Conservation (phyloP, 2,888 invertebrate genomes). For the Drosophila paracracens region DNA sequence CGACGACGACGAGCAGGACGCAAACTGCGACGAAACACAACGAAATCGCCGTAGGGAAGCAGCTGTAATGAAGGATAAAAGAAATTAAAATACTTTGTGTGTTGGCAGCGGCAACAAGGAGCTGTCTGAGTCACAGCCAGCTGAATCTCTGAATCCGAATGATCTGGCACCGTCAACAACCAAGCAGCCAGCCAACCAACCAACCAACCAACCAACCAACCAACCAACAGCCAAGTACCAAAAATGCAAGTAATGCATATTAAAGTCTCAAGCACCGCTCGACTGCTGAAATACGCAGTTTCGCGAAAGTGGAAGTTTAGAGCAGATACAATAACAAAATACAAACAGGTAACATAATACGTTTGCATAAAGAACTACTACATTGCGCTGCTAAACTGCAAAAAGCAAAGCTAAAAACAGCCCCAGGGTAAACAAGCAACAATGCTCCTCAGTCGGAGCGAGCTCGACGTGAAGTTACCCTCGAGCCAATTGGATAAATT, state of each 20-base stretch:
- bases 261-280: slow-evolving; percentile 53
- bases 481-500: background rate
- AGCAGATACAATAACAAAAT: slow-evolving; percentile 46
- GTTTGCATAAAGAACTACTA: slow-evolving; percentile 9
- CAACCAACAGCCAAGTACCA: slow-evolving; percentile 7
- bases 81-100: slow-evolving; percentile 76
- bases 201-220: background rate
- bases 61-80: slow-evolving; percentile 79
- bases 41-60: slow-evolving; percentile 79
- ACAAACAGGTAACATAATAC: slow-evolving; percentile 60
- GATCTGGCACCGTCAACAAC: slow-evolving; percentile 58
- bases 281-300: slow-evolving; percentile 27
- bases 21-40: slow-evolving; percentile 54
- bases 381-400: slow-evolving; percentile 12
- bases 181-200: slow-evolving; percentile 12
- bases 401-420: slow-evolving; percentile 58
- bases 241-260: slow-evolving; percentile 63
- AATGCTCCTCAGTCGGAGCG: background rate
- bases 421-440: slow-evolving; percentile 7
- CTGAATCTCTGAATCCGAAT: slow-evolving; percentile 40
- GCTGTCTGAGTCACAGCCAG: slow-evolving; percentile 27
- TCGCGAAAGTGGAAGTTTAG: slow-evolving; percentile 26
- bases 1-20: slow-evolving; percentile 28
- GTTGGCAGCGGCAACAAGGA: slow-evolving; percentile 59
- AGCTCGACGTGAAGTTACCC: background rate